Percentiles rank a stretch among this genome's conserved stretches.
Conservation (phyloP, 2,797 vertebrate species). For the Iguana delicatissima region DNA sequence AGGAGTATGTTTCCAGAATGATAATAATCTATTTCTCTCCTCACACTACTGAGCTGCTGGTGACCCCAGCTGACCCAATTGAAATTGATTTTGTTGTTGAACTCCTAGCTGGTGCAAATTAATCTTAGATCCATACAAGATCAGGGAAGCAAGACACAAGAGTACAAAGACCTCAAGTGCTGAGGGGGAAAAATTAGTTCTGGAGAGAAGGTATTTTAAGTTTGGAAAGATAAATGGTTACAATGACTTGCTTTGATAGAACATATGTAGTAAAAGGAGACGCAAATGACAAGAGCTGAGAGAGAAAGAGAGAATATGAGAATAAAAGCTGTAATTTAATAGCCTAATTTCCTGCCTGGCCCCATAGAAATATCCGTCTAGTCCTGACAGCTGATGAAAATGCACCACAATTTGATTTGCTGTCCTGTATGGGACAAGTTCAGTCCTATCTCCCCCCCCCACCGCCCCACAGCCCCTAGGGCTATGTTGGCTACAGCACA, state of each 20-base stretch:
- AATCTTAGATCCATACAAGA: slow-evolving; percentile 87
- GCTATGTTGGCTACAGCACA: slow-evolving; percentile 49
- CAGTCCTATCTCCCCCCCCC: slow-evolving; percentile 81
- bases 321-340: slow-evolving; percentile 91
- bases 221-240: slow-evolving; percentile 91
- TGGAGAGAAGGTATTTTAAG: slow-evolving; percentile 88
- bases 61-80: slow-evolving; percentile 90
- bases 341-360: slow-evolving; percentile 93
- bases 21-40: slow-evolving; percentile 89
- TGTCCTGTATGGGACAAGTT: slow-evolving; percentile 86
- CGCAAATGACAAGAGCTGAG: slow-evolving; percentile 83
- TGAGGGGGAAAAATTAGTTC: slow-evolving; percentile 74
- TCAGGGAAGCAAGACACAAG: slow-evolving; percentile 79
- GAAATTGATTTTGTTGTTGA: slow-evolving; percentile 95
- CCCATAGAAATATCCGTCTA: slow-evolving; percentile 88
- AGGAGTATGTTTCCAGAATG: slow-evolving; percentile 80
- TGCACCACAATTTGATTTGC: slow-evolving; percentile 88
- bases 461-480: slow-evolving; percentile 65
- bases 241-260: slow-evolving; percentile 92
- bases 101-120: slow-evolving; percentile 88
- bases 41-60: slow-evolving; percentile 79
- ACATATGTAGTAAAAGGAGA: slow-evolving; percentile 86
- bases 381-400: slow-evolving; percentile 93
- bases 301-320: slow-evolving; percentile 64
- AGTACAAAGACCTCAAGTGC: slow-evolving; percentile 80